These are phyloP conservation scores for Trilocha varians DNA, from an alignment of 2,888 invertebrate genomes.

Conservation along the genomic window DNA sequence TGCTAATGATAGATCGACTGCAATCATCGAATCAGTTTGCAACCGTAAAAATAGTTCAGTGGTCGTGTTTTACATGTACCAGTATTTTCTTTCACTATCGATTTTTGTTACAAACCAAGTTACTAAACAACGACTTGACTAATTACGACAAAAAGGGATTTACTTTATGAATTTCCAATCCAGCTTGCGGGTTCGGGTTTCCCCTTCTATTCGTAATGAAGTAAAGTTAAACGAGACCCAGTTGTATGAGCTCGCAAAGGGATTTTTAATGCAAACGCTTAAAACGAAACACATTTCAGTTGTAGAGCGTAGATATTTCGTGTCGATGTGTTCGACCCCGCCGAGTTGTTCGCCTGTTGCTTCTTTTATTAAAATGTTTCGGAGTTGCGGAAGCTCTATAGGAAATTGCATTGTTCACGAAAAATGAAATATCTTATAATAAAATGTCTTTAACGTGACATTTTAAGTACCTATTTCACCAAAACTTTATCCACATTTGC, in stretches of 20 bases:
- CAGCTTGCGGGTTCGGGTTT: constrained; percentile 12
- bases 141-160: constrained; percentile 20
- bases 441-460: no score
- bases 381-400: constrained; percentile 16
- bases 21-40: background rate
- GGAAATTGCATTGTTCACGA: constrained; percentile 23
- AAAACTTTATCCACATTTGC: no score
- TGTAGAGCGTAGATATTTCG: constrained; percentile 7
- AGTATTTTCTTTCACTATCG: constrained; percentile 13
- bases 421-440: no score
- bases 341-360: constrained; percentile 12
- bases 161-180: constrained; percentile 19
- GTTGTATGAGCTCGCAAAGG: constrained; percentile 6
- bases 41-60: background rate
- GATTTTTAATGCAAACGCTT: constrained; percentile 3
- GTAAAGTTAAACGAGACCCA: constrained; percentile 7
- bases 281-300: constrained; percentile 7
- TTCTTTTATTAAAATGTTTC: constrained; percentile 20
- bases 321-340: constrained; percentile 3
- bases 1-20: background rate
- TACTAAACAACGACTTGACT: constrained; percentile 16
- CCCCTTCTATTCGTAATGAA: constrained; percentile 11
- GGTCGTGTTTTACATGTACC: constrained; percentile 6
- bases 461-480: no score
- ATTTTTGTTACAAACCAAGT: constrained; percentile 12